Conservation (phyloP, 2,113 vertebrate species). For the Anarhynchus alexandrinus region DNA sequence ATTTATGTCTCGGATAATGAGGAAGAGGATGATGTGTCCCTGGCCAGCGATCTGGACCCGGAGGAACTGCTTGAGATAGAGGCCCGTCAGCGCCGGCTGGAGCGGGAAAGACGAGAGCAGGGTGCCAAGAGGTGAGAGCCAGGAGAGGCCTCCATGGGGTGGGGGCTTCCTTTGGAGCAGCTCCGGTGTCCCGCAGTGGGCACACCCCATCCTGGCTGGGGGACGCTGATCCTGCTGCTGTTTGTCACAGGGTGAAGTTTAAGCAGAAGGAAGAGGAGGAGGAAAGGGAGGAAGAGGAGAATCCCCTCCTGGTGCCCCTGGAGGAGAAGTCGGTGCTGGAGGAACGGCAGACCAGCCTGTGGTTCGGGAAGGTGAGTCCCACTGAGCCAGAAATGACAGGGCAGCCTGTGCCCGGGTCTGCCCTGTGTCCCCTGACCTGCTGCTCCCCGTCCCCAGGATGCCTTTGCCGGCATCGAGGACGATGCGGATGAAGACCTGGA, state of each 20-base stretch:
- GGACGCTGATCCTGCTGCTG: not conserved
- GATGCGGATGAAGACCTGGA: conserved; percentile 82
- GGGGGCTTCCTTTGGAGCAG: not conserved
- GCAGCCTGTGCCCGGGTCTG: not conserved
- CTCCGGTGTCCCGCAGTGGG: rapidly evolving
- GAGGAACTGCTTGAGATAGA: conserved; percentile 85
- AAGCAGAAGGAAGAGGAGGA: conserved; percentile 67
- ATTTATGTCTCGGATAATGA: conserved; percentile 77
- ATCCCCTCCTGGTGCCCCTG: conserved; percentile 85
- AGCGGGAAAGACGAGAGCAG: conserved; percentile 11
- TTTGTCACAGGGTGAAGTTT: not conserved
- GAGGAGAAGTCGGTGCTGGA: conserved; percentile 82
- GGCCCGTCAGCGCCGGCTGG: conserved; percentile 40
- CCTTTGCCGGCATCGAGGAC: conserved; percentile 86
- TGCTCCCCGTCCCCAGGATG: conserved; percentile 68
- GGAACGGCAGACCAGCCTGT: conserved; percentile 82
- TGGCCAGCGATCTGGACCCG: conserved; percentile 88
- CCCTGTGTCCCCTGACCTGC: not conserved
- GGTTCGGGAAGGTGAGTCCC: conserved; percentile 90
- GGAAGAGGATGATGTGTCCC: conserved; percentile 70
- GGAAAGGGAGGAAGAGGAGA: conserved; percentile 59
- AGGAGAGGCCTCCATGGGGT: not conserved
- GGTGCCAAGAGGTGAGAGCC: not conserved
- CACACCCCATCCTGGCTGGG: rapidly evolving
- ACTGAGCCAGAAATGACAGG: not conserved